Evolutionary conservation across 2,888 invertebrate genomes (phyloP).

Genomic region (Harpagoxenus sublaevis): DNA sequence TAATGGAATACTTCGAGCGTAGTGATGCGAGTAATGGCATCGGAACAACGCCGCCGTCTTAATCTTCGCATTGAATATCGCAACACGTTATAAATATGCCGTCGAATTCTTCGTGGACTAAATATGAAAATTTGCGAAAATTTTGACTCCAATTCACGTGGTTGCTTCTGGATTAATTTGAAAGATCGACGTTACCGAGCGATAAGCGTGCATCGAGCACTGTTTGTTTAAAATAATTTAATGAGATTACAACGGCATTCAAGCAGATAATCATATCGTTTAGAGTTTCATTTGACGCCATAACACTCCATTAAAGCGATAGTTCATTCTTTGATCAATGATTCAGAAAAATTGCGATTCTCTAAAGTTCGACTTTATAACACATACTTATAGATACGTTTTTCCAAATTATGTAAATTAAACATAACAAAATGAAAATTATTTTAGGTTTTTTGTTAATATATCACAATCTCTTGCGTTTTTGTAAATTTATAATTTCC

Average conservation of each 20-base stretch:
- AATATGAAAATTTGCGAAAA: background rate
- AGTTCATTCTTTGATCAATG: constrained; percentile 32
- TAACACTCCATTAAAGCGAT: constrained; percentile 53
- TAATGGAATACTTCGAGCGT: background rate
- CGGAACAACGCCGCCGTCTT: background rate
- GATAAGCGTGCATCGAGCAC: constrained; percentile 46
- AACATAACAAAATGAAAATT: background rate
- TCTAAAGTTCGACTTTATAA: background rate
- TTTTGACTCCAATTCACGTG: background rate
- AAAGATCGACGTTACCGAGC: constrained; percentile 6
- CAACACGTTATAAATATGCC: background rate
- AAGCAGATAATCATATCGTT: constrained; percentile 41
- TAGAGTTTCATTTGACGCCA: constrained; percentile 48
- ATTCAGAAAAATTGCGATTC: background rate
- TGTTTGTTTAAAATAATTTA: constrained; percentile 67
- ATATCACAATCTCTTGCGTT: background rate
- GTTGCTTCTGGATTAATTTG: background rate
- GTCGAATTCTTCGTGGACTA: background rate
- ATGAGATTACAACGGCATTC: constrained; percentile 63
- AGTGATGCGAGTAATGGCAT: constrained; percentile 15
- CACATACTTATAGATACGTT: background rate
- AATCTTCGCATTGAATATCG: background rate
- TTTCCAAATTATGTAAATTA: background rate
- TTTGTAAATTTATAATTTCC: constrained; percentile 59
- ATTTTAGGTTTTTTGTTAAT: constrained; percentile 23